A percentile compares a stretch with the other conserved stretches of the same genome.
phyloP scores from a whole-genome alignment of 2,888 invertebrate genomes.

The Oligia strigilis region DNA sequence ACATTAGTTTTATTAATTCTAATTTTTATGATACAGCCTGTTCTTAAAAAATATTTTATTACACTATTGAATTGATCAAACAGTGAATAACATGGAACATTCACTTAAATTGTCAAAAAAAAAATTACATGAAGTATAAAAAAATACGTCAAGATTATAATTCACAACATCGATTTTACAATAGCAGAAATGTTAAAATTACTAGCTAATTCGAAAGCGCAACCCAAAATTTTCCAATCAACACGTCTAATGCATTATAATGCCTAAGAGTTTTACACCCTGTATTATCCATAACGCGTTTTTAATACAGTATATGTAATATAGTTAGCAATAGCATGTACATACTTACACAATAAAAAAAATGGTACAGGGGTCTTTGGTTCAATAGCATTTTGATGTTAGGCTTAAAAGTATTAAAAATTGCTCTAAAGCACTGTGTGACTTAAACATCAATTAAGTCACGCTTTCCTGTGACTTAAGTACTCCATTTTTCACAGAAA shows the following conservation, averaged over 20 bases:
- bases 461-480: neutral
- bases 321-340: constrained; percentile 60
- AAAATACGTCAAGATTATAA: constrained; percentile 36
- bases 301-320: constrained; percentile 77
- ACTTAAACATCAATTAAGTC: neutral
- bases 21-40: constrained; percentile 33
- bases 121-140: constrained; percentile 14
- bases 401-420: neutral
- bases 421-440: neutral
- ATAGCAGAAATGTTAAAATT: constrained; percentile 67
- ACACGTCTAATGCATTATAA: constrained; percentile 77
- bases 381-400: neutral
- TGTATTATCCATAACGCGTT: constrained; percentile 88
- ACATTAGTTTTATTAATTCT: constrained; percentile 35
- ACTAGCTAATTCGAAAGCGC: constrained; percentile 70
- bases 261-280: constrained; percentile 88
- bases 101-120: constrained; percentile 13
- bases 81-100: constrained; percentile 45
- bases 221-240: constrained; percentile 64
- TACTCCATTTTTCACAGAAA: neutral
- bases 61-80: constrained; percentile 25
- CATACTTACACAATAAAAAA: constrained; percentile 51
- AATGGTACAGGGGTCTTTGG: constrained; percentile 40
- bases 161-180: constrained; percentile 73
- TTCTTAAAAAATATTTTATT: constrained; percentile 18